Evolutionary conservation across 2,888 invertebrate species (phyloP), one percentile per base, ranked within the genome.

Genomic region (Nymphalis polychloros): DNA sequence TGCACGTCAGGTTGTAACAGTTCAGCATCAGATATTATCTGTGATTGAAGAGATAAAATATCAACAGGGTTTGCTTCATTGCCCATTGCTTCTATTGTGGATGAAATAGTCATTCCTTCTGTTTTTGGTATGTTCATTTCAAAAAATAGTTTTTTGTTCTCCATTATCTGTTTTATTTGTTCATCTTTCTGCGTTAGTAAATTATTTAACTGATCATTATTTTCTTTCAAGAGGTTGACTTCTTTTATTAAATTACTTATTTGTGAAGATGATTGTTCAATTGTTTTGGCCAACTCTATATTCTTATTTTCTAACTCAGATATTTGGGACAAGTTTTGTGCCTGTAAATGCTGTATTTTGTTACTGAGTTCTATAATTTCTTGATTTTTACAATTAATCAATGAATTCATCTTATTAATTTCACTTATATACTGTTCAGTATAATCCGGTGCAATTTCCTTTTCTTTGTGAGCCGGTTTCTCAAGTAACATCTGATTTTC

Each of bases 391-490:
- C 84, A 89, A 48, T 88, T 88, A 2, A 94, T 77, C 48, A 93
- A 74, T 64, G 93, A 89, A 64, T 93, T 93, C 0, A 94, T 81
- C 50, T 92, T 93, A 75, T 94, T 94, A 76, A 94, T 94, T 84
- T 94, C 94, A 75, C 82, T 91, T 73, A 92, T 84, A 72, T 91
- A 92, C 73, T 92, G 92, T 68, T 92, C 92, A 8, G 92, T 92
- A 75, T 91, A 92, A 79, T 92, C 92, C 13, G 93, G 84, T 2
- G 77, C 23, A 60, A 72, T 64, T 53, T 55, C 67, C 53, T 79
- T 76, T 57, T 84, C 78, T 72, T 74, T 77, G 23, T 74, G 73
- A 23, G 77, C 73, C 50, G 77, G 75, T 72, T 83, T 87, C 60
- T 85, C 83, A 52, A 78, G 66, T 48, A 91, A 71, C 60, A 85